Evolutionary conservation across 2,888 invertebrate genomes (phyloP).

Genomic region (Subacronicta megacephala): DNA sequence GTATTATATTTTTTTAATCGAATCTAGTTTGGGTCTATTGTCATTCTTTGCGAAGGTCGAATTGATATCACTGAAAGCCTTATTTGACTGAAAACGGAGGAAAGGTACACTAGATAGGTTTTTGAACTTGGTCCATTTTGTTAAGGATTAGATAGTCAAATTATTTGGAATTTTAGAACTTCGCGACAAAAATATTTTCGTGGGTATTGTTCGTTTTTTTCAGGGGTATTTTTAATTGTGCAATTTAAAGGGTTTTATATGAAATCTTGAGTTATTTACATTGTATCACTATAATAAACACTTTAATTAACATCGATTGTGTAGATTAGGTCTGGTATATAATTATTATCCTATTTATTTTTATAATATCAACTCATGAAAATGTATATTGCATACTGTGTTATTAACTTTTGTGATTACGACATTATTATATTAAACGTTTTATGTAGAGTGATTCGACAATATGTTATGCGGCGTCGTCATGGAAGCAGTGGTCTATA

Average conservation of each 20-base stretch:
- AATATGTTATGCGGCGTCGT: conserved; percentile 52
- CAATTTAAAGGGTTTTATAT: conserved; percentile 56
- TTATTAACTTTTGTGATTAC: conserved; percentile 37
- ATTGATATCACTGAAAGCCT: conserved; percentile 33
- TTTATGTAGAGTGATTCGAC: conserved; percentile 58
- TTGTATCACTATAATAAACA: conserved; percentile 39
- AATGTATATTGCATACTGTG: conserved; percentile 40
- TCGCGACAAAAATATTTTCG: conserved; percentile 34
- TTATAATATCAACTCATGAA: conserved; percentile 59
- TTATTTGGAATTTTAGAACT: conserved; percentile 62
- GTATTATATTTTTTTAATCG: conserved; percentile 50
- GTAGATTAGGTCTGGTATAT: conserved; percentile 55
- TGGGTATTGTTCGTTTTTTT: conserved; percentile 41
- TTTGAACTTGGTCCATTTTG: conserved; percentile 64
- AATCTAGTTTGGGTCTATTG: conserved; percentile 47
- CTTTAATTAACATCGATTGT: conserved; percentile 39
- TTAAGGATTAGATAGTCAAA: conserved; percentile 71
- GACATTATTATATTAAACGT: conserved; percentile 27
- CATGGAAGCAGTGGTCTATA: conserved; percentile 21
- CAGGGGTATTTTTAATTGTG: conserved; percentile 59
- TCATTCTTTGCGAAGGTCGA: conserved; percentile 30
- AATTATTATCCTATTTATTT: conserved; percentile 69
- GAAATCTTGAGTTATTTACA: conserved; percentile 55
- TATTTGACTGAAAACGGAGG: conserved; percentile 52
- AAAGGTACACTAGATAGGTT: conserved; percentile 63